Conservation (phyloP, 1,140 invertebrate genomes). For the Drosophila pruinosa region DNA sequence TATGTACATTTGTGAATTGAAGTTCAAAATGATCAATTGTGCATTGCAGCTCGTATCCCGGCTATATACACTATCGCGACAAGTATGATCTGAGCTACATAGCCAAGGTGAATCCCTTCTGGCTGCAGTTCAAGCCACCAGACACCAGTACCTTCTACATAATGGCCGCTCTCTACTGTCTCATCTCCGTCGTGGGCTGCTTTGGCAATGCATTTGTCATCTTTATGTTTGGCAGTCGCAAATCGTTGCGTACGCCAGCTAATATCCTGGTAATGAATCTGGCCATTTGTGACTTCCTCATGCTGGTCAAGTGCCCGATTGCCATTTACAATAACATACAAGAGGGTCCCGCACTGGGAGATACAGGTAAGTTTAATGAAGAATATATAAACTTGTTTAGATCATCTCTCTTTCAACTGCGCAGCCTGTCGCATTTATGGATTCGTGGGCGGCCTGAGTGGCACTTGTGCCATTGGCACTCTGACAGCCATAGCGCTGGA, state of each 20-base stretch:
- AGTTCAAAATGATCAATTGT: no score
- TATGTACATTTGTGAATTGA: background rate
- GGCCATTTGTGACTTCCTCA: slow-evolving; percentile 89
- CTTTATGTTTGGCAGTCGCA: slow-evolving; percentile 85
- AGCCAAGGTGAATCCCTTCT: slow-evolving; percentile 86
- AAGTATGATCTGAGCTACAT: slow-evolving; percentile 84
- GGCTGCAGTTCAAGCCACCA: slow-evolving; percentile 86
- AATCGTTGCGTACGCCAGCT: slow-evolving; percentile 88
- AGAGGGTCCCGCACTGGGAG: slow-evolving; percentile 87
- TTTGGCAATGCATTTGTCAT: slow-evolving; percentile 87
- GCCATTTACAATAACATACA: slow-evolving; percentile 89
- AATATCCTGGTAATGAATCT: slow-evolving; percentile 91
- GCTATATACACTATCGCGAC: slow-evolving; percentile 69
- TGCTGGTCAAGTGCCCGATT: slow-evolving; percentile 88
- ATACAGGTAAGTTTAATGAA: slow-evolving; percentile 84
- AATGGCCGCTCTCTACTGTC: slow-evolving; percentile 85
- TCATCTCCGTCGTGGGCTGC: slow-evolving; percentile 86
- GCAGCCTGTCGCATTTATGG: slow-evolving; percentile 88
- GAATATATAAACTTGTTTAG: slow-evolving; percentile 13
- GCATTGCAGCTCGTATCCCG: slow-evolving; percentile 62
- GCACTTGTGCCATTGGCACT: slow-evolving; percentile 88
- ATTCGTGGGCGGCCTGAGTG: slow-evolving; percentile 88
- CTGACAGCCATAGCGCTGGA: slow-evolving; percentile 88
- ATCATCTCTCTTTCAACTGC: no score
- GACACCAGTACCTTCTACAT: slow-evolving; percentile 83